These are phyloP conservation scores for Lepidocolaptes lacrymiger DNA, from an alignment of 2,797 vertebrate genomes.

Conservation along the genomic window DNA sequence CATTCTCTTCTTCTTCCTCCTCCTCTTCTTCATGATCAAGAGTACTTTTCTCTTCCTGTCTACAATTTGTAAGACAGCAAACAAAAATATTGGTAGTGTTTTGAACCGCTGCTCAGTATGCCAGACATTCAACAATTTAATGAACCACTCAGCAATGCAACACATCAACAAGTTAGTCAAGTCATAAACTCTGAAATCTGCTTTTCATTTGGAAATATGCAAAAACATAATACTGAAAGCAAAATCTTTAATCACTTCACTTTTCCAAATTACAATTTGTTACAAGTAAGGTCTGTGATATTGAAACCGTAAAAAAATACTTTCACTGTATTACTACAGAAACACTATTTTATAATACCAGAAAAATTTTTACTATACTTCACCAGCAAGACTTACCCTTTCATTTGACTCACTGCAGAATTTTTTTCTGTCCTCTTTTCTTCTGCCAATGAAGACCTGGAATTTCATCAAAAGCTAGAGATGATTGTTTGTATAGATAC, in stretches of 20 bases:
- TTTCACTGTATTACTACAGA: not conserved
- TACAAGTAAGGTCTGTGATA: not conserved
- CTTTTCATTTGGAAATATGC: not conserved
- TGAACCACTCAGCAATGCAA: not conserved
- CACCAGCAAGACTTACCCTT: conserved; percentile 76
- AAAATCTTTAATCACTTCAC: not conserved
- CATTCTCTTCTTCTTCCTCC: conserved; percentile 60
- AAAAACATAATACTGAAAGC: not conserved
- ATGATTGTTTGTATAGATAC: not conserved
- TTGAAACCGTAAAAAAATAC: not conserved
- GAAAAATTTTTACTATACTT: not conserved
- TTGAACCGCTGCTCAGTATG: not conserved
- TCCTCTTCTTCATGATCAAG: conserved; percentile 66
- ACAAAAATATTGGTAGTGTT: not conserved
- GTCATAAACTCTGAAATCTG: not conserved
- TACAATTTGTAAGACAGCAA: conserved; percentile 36
- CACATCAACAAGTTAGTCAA: not conserved
- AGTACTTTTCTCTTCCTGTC: conserved; percentile 66
- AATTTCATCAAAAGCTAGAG: not conserved
- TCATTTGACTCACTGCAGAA: conserved; percentile 65
- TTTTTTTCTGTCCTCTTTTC: conserved; percentile 78
- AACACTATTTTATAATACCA: not conserved
- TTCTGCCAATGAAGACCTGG: conserved; percentile 82
- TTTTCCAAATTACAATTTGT: not conserved
- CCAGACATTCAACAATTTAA: not conserved